Percentiles rank a stretch among this genome's conserved stretches.
Conservation (phyloP, 2,797 vertebrate genomes). For the Leptoclinus maculatus region DNA sequence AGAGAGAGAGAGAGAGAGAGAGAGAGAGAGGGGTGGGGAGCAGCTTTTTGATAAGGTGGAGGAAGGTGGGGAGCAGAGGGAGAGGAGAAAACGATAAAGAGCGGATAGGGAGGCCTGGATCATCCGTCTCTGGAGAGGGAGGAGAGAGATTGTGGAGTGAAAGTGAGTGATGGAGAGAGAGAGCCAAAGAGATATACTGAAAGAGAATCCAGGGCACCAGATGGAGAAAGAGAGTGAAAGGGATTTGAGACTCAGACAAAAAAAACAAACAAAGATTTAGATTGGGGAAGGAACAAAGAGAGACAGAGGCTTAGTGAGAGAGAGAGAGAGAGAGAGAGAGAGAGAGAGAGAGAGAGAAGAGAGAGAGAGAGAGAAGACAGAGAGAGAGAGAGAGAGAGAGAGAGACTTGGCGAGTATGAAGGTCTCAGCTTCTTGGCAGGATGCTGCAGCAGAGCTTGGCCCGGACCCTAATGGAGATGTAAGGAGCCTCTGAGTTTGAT, state of each 20-base stretch:
- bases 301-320: conserved; percentile 52
- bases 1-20: background rate
- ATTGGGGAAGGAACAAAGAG: conserved; percentile 59
- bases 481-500: conserved; percentile 64
- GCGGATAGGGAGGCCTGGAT: conserved; percentile 43
- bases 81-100: conserved; percentile 50
- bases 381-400: background rate
- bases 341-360: background rate
- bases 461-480: conserved; percentile 73
- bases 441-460: conserved; percentile 64
- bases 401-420: conserved; percentile 38
- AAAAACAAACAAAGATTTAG: conserved; percentile 59
- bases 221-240: conserved; percentile 37
- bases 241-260: conserved; percentile 53
- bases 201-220: conserved; percentile 61
- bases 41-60: conserved; percentile 34
- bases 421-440: conserved; percentile 75
- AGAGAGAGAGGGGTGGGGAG: background rate
- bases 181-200: conserved; percentile 48
- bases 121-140: conserved; percentile 35
- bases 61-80: conserved; percentile 19
- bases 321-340: conserved; percentile 4
- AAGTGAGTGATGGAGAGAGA: conserved; percentile 54
- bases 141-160: conserved; percentile 40
- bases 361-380: background rate